Base-by-base conservation (phyloP, 2,113 vertebrate genomes). In the Peromyscus leucopus region DNA sequence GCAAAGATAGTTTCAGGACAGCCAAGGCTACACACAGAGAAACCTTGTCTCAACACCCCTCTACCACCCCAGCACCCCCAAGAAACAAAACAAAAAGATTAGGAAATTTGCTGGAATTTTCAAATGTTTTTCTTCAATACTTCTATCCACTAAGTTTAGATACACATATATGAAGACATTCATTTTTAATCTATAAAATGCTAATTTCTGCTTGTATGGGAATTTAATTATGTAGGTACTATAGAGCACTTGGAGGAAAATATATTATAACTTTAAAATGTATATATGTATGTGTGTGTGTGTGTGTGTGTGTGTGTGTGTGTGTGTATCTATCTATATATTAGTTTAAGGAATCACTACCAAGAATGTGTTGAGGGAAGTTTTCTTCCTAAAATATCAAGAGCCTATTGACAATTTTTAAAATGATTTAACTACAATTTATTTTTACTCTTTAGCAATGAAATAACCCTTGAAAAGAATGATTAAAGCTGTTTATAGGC, bases 391-490 rank as follows among this genome's bases (percentile, higher is more conserved):
- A 90, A 97, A 95, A 63, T 90, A 80, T 89, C 65, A 46, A 91
- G 93, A 85, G 65, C 65, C 13, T 95, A 51, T 75, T 84, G 92
- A 93, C 21, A 72, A 90, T 82, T 61, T 75, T 94, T 86, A 79
- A 39, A 90, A 80, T 94, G 87, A 90, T 78, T 97, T 94, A 91
- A 72, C 71, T 48, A 92, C 71, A 95, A 69, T 90, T 98, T 94
- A 95, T 96, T 97, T 97, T 97, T 42, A 96, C 90, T 93, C 55
- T 97, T 72, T 93, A 94, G 31, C 90, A 74, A 75, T 91, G 83
- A 96, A 87, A 86, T 97, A 78, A 78, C 67, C n/a, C 79, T 92
- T 83, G 76, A 82, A 36, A 92, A 95, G 67, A 71, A 78, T 55
- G 61, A 61, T 71, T 76, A 72, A 93, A 93, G 42, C 82, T 95